phyloP scores from a whole-genome alignment of 1,140 invertebrate genomes.

The Drosophila gunungcola region DNA sequence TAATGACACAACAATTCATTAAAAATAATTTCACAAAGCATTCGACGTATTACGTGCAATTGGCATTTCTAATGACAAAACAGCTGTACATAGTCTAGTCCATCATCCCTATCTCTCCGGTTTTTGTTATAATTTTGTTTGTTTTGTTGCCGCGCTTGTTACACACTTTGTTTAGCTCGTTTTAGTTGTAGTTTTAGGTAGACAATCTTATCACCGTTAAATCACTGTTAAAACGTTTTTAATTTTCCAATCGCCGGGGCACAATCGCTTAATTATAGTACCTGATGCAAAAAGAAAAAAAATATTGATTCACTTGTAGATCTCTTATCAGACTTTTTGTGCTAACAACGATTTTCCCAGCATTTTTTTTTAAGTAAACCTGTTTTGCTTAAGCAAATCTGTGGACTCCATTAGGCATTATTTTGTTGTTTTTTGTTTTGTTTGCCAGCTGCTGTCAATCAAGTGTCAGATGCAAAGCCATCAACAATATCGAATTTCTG shows the following conservation, averaged over 20 bases:
- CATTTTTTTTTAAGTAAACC: slow-evolving; percentile 21
- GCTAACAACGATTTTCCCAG: slow-evolving; percentile 44
- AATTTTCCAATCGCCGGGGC: slow-evolving; percentile 72
- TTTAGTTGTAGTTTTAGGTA: slow-evolving; percentile 14
- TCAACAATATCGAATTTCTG: slow-evolving; percentile 83
- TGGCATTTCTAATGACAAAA: slow-evolving; percentile 77
- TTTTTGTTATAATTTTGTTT: slow-evolving; percentile 45
- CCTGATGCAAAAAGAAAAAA: slow-evolving; percentile 30
- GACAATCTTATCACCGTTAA: slow-evolving; percentile 58
- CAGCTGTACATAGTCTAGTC: slow-evolving; percentile 14
- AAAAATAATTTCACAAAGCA: slow-evolving; percentile 81
- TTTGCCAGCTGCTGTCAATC: slow-evolving; percentile 77
- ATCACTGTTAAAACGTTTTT: slow-evolving; percentile 78
- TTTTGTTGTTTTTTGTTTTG: slow-evolving; percentile 14
- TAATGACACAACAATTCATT: slow-evolving; percentile 83
- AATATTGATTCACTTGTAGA: slow-evolving; percentile 36
- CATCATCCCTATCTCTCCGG: neutral
- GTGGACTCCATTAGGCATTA: slow-evolving; percentile 37
- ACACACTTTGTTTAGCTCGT: slow-evolving; percentile 39
- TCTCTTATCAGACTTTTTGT: slow-evolving; percentile 25
- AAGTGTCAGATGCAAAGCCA: slow-evolving; percentile 79
- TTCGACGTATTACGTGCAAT: slow-evolving; percentile 81
- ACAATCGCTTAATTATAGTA: slow-evolving; percentile 79
- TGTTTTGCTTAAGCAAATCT: slow-evolving; percentile 33
- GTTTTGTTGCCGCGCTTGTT: slow-evolving; percentile 72